Percentiles rank a stretch among this genome's conserved stretches.
Conservation (phyloP, 2,113 vertebrate species). For the Dinomys branickii region DNA sequence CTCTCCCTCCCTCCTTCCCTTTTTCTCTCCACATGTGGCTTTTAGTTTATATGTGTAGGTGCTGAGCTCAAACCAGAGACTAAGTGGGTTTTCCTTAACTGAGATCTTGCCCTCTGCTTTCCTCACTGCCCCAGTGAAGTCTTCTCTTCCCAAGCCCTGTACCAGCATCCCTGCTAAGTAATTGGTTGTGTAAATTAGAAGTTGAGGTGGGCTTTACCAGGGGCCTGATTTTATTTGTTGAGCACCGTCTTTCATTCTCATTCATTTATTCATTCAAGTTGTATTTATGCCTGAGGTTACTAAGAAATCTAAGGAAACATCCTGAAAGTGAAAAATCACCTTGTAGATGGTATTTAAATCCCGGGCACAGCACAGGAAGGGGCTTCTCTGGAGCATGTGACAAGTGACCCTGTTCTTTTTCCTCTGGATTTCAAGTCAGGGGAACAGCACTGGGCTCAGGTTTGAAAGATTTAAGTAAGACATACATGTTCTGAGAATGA, state of each 20-base stretch:
- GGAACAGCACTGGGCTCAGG: background rate
- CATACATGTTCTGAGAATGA: constrained; percentile 16
- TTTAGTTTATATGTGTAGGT: background rate
- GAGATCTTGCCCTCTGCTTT: too few relatives aligned
- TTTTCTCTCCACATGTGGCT: too few relatives aligned
- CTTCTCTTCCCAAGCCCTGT: background rate
- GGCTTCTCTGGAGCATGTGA: background rate
- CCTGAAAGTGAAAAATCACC: background rate
- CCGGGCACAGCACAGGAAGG: background rate
- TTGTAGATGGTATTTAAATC: background rate
- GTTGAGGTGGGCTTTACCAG: background rate
- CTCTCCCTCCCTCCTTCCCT: background rate
- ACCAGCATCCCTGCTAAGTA: background rate
- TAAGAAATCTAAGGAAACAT: background rate
- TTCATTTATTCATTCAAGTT: constrained; percentile 9
- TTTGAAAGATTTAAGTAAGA: constrained; percentile 2
- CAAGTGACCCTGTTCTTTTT: background rate
- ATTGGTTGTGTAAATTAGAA: background rate
- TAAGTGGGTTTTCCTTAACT: background rate
- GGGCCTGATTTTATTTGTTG: constrained; percentile 5
- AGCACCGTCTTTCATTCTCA: background rate
- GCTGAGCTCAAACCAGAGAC: background rate
- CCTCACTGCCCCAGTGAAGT: background rate
- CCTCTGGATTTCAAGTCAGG: background rate
- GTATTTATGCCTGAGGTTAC: background rate